Conservation (phyloP, 2,797 vertebrate species). For the Pseudotriccus pelzelni region DNA sequence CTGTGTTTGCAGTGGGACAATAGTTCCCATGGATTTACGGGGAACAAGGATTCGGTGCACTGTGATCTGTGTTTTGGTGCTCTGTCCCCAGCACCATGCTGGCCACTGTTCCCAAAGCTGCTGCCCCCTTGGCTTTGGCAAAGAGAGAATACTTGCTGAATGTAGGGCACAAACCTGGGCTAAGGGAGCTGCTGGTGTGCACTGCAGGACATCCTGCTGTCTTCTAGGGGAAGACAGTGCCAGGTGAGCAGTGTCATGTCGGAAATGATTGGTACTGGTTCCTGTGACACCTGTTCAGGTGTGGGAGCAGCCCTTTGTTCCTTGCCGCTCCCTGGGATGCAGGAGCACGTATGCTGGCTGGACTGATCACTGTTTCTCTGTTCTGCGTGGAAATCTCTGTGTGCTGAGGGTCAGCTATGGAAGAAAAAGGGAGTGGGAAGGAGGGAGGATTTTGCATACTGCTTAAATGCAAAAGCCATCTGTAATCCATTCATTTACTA, state of each 20-base stretch:
- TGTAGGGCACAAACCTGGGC: neutral
- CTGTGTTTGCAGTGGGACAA: neutral
- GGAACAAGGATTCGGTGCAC: neutral
- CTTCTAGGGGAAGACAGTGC: neutral
- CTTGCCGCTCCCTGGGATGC: neutral
- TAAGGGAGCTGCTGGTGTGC: neutral
- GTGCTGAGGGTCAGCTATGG: neutral
- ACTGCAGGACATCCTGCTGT: neutral
- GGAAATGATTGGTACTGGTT: neutral
- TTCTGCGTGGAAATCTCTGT: neutral
- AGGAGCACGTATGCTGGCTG: neutral
- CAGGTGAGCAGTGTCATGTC: rapidly evolving
- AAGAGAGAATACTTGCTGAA: neutral
- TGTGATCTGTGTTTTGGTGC: neutral
- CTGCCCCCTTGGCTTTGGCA: neutral
- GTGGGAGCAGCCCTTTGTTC: neutral
- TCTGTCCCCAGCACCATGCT: neutral
- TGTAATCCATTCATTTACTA: neutral
- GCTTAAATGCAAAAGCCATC: neutral
- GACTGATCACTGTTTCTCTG: neutral
- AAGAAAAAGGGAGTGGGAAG: neutral
- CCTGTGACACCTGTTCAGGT: neutral
- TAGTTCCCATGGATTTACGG: neutral
- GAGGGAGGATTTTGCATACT: neutral
- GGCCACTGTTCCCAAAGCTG: neutral